Evolutionary conservation across 2,888 invertebrate genomes (phyloP), one percentile per base, ranked within the genome.

Genomic region (Ormia ochracea): DNA sequence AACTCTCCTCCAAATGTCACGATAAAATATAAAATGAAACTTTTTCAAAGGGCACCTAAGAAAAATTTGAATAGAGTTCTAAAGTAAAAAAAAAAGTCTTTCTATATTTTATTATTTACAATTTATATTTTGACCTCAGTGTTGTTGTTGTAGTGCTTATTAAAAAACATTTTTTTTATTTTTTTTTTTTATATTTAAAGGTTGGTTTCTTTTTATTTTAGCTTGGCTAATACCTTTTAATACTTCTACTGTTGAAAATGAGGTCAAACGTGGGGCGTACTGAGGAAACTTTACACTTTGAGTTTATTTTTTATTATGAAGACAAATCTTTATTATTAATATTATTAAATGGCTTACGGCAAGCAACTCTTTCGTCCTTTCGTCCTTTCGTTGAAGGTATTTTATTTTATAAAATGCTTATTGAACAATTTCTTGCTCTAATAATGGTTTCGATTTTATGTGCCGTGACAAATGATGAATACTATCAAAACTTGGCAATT

Each of bases 281-380:
- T 36, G 45, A 69, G 54, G 28, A 56, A 45, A 38, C 36, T 14
- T 12, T 33, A 14, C 26, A 61, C 17, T 63, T 66, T 52, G 48
- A 56, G 61, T 26, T 54, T 59, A 59, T 59, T 76, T 80, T 72
- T 76, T 72, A 58, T 63, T 63, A 72, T 72, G 21, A 50, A 38
- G 56, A 56, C 50, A 72, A 80, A 68, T 72, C 76, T 68, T 73
- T 80, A 76, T 79, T 56, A 76, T 63, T 80, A 76, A 75, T 79
- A 70, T 69, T 79, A 74, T 79, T 75, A 63, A 80, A 76, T 76
- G 14, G 50, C 56, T 76, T 68, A 43, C 43, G 59, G 70, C 66
- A 61, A 61, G 45, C 21, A n/a, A n/a, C n/a, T n/a, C n/a, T n/a
- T n/a, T n/a, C n/a, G n/a, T n/a, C n/a, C n/a, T n/a, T n/a, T n/a